Base-by-base conservation (phyloP, 2,113 vertebrate species). In the Psittacara wagleri region DNA sequence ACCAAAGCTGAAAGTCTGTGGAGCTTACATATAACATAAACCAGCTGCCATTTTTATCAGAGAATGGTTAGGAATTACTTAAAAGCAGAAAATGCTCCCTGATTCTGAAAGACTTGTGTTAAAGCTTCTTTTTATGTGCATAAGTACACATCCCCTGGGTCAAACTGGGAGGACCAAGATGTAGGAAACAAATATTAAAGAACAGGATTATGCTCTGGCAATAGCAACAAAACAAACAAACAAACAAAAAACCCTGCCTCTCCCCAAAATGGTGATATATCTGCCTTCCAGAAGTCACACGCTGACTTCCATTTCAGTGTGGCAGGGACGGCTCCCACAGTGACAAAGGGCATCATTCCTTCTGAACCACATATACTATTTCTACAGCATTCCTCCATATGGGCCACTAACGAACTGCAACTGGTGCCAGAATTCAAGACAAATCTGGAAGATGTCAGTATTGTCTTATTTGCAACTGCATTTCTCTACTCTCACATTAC, bases 101-200 rank as follows among this genome's bases (percentile, higher is more conserved):
- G 48, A 72, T 73, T 75, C 24, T 20, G 15, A 79, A 25, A 59
- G 8, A 63, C 3, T 39, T 48, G 16, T 10, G 33, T 24, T 52
- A n/a, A 88, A 86, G 27, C 29, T 69, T 61, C 43, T 70, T 54
- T 73, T 90, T 27, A 51, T 27, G 17, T 1, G 1, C 14, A 16
- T 1, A 81, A 10, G 23, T 13, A 51, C 20, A 66, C 20, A 55
- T 7, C 11, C 4, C 10, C 25, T 37, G 57, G 13, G 16, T 24
- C 49, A 70, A 39, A 69, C 1, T 22, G 28, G 23, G 69, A 76
- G 17, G 17, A 12, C 29, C 41, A 57, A 80, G 49, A 63, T 3
- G 1, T 14, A 92, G 72, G 20, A 67, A 75, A 37, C 1, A 0
- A 20, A 59, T 0, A 0, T 44, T 68, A n/a, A 66, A 63, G 19